These are phyloP conservation scores for Numida meleagris DNA, from an alignment of 2,113 vertebrate species.

Conservation along the genomic window DNA sequence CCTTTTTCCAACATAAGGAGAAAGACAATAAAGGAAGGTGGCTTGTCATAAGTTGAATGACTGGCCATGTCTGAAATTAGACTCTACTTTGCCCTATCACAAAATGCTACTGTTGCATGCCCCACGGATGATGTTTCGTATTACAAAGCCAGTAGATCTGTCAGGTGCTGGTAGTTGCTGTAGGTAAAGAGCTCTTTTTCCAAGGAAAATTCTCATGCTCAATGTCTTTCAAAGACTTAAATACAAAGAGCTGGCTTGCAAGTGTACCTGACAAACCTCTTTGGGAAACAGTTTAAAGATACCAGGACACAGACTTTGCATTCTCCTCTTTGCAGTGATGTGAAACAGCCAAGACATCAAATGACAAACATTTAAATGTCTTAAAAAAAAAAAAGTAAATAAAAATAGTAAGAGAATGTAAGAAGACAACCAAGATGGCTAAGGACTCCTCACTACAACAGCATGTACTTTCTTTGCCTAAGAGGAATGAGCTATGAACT, in stretches of 20 bases:
- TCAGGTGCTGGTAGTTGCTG: background rate
- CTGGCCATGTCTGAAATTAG: background rate
- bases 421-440: background rate
- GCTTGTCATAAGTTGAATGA: background rate
- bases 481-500: accelerated
- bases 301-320: background rate
- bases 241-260: background rate
- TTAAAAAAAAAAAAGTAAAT: background rate
- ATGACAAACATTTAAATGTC: background rate
- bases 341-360: background rate
- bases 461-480: accelerated
- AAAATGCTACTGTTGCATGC: background rate
- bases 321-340: background rate
- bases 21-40: background rate
- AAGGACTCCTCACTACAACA: background rate
- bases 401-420: background rate
- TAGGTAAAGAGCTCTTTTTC: background rate
- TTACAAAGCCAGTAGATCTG: background rate
- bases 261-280: background rate
- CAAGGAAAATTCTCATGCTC: background rate
- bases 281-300: background rate
- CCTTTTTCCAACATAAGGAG: background rate
- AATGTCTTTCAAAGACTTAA: background rate
- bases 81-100: accelerated
- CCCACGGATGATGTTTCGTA: background rate